Evolutionary conservation across 2,888 invertebrate genomes (phyloP).

Genomic region (Eupithecia vulgata): DNA sequence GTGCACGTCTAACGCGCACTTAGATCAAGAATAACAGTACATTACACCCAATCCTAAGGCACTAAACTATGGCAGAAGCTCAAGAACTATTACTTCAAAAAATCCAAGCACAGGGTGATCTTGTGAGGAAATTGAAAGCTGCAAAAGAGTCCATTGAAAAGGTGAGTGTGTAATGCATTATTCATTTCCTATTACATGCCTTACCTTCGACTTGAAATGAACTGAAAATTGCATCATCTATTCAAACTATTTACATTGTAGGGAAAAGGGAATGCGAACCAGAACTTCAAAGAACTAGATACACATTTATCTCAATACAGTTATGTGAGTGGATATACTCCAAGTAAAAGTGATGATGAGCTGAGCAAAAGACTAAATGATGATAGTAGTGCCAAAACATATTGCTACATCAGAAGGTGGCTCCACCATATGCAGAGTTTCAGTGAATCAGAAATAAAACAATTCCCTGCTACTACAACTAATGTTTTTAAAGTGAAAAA

Average conservation of each 20-base stretch:
- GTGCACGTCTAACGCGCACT: slow-evolving; percentile 30
- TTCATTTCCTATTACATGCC: not conserved
- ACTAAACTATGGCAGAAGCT: slow-evolving; percentile 65
- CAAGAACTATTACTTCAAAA: slow-evolving; percentile 69
- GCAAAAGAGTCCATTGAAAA: slow-evolving; percentile 90
- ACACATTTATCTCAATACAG: slow-evolving; percentile 81
- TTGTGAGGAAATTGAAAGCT: slow-evolving; percentile 91
- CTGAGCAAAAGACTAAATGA: slow-evolving; percentile 63
- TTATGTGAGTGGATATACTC: slow-evolving; percentile 83
- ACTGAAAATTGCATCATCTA: slow-evolving; percentile 53
- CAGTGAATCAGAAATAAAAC: slow-evolving; percentile 74
- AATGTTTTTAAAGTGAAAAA: slow-evolving; percentile 50
- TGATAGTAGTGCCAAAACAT: slow-evolving; percentile 66
- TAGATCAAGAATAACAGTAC: slow-evolving; percentile 16
- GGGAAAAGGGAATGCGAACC: slow-evolving; percentile 57
- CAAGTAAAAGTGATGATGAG: slow-evolving; percentile 79
- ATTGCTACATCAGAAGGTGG: slow-evolving; percentile 84
- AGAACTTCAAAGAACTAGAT: slow-evolving; percentile 66
- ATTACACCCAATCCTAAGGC: not conserved
- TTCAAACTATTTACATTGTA: slow-evolving; percentile 55
- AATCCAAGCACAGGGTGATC: slow-evolving; percentile 88
- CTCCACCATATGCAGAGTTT: slow-evolving; percentile 85
- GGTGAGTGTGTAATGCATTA: slow-evolving; percentile 78
- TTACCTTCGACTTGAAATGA: not conserved
- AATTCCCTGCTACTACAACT: slow-evolving; percentile 65